phyloP scores from a whole-genome alignment of 2,797 vertebrate genomes.

The Pangasius krempfi region DNA sequence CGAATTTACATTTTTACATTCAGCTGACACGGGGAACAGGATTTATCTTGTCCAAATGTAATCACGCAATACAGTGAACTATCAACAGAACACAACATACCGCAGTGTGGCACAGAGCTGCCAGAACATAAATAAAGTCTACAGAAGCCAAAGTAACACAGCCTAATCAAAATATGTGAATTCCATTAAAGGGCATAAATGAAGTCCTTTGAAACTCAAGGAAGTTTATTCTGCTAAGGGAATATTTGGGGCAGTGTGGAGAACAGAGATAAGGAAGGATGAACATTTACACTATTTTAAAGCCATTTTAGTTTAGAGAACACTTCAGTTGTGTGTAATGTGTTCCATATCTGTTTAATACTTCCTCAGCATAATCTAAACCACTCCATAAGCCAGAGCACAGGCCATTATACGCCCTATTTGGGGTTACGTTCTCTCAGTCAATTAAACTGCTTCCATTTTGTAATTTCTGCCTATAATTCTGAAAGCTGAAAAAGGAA shows the following conservation, averaged over 20 bases:
- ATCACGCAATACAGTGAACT: background rate
- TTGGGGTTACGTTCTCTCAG: background rate
- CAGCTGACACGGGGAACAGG: background rate
- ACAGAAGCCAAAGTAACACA: background rate
- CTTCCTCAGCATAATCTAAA: slow-evolving; percentile 69
- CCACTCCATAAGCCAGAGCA: slow-evolving; percentile 57
- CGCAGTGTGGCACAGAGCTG: background rate
- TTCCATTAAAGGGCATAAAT: slow-evolving; percentile 6
- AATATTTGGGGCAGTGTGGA: background rate
- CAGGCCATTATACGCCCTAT: background rate
- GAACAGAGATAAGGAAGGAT: background rate
- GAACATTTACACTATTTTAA: background rate
- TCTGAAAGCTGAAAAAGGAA: background rate
- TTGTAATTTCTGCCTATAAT: background rate
- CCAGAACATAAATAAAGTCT: background rate
- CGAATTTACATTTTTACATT: background rate
- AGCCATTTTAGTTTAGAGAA: background rate
- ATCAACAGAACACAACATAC: background rate
- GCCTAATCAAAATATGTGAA: background rate
- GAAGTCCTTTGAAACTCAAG: background rate
- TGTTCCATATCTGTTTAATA: slow-evolving; percentile 55
- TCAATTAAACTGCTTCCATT: background rate
- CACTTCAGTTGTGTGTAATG: background rate
- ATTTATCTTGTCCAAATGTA: background rate
- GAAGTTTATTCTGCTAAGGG: background rate